A percentile compares a stretch with the other conserved stretches of the same genome.
These are phyloP conservation scores for Trichoplusia ni DNA, from an alignment of 1,140 invertebrate genomes.

Conservation along the genomic window DNA sequence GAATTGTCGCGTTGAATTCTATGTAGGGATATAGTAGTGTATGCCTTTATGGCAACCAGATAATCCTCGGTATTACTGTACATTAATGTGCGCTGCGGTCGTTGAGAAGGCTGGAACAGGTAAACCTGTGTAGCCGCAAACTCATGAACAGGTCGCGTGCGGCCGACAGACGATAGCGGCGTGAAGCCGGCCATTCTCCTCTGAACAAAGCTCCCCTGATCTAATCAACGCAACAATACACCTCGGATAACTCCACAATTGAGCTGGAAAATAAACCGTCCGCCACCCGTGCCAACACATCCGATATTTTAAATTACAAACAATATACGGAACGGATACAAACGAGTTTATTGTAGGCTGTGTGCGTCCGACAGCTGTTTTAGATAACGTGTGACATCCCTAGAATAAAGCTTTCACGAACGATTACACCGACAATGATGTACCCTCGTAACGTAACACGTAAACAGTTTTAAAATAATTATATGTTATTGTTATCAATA, in stretches of 20 bases:
- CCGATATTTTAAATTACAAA: conserved; percentile 79
- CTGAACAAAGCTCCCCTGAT: conserved; percentile 73
- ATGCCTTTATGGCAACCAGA: no score
- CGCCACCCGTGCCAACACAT: conserved; percentile 56
- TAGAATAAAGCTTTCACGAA: conserved; percentile 66
- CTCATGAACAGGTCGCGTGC: conserved; percentile 51
- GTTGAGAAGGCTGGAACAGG: conserved; percentile 19
- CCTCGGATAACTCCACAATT: conserved; percentile 66
- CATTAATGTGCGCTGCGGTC: conserved; percentile 39
- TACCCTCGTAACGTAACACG: conserved; percentile 12
- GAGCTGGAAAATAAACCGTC: conserved; percentile 70
- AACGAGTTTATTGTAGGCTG: conserved; percentile 75
- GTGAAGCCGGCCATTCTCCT: conserved; percentile 53
- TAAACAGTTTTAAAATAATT: neutral
- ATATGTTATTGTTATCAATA: neutral
- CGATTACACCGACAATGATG: conserved; percentile 61
- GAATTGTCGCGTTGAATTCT: no score
- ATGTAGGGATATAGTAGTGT: no score
- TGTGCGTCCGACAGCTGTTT: conserved; percentile 76
- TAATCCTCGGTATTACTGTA: conserved; percentile 17
- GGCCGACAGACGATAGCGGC: conserved; percentile 54
- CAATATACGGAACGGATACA: conserved; percentile 74
- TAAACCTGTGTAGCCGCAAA: conserved; percentile 36
- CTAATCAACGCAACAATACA: conserved; percentile 80
- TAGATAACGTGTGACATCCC: conserved; percentile 78